Conservation (phyloP, 2,797 vertebrate species). For the Pseudomugil gertrudae region DNA sequence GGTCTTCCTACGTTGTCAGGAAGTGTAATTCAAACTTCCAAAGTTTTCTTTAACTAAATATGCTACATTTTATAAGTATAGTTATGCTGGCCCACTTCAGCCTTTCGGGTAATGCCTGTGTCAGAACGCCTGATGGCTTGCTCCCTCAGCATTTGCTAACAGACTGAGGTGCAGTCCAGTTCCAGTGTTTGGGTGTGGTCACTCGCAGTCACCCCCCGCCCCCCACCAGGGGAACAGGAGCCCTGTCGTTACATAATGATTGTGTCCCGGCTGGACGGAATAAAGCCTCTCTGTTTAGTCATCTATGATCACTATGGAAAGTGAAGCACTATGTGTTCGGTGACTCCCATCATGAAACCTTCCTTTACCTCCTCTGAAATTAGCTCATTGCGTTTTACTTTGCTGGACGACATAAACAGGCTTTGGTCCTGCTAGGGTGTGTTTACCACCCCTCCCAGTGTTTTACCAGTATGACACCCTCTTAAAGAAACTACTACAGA, state of each 20-base stretch:
- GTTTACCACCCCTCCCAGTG: slow-evolving; percentile 68
- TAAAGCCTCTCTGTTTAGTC: slow-evolving; percentile 78
- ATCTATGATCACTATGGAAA: slow-evolving; percentile 79
- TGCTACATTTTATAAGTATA: slow-evolving; percentile 24
- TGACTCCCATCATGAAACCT: slow-evolving; percentile 73
- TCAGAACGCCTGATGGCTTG: no score
- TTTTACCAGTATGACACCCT: slow-evolving; percentile 72
- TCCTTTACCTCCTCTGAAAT: slow-evolving; percentile 72
- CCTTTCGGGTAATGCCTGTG: no score
- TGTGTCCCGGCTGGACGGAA: slow-evolving; percentile 63
- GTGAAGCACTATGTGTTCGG: slow-evolving; percentile 72
- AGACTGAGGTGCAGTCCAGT: slow-evolving; percentile 61
- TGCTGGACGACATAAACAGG: slow-evolving; percentile 62
- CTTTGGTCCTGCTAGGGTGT: slow-evolving; percentile 66
- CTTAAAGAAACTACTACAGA: slow-evolving; percentile 68
- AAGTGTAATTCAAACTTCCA: slow-evolving; percentile 12
- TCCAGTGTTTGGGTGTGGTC: slow-evolving; percentile 71
- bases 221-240: slow-evolving; percentile 59
- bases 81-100: slow-evolving; percentile 15
- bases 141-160: slow-evolving; percentile 9
- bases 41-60: slow-evolving; percentile 27
- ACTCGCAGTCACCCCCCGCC: slow-evolving; percentile 21
- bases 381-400: slow-evolving; percentile 75
- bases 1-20: not conserved
- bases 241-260: slow-evolving; percentile 73